A percentile compares a stretch with the other conserved stretches of the same genome.
phyloP scores from a whole-genome alignment of 2,888 invertebrate genomes.

The Mayetiola destructor region DNA sequence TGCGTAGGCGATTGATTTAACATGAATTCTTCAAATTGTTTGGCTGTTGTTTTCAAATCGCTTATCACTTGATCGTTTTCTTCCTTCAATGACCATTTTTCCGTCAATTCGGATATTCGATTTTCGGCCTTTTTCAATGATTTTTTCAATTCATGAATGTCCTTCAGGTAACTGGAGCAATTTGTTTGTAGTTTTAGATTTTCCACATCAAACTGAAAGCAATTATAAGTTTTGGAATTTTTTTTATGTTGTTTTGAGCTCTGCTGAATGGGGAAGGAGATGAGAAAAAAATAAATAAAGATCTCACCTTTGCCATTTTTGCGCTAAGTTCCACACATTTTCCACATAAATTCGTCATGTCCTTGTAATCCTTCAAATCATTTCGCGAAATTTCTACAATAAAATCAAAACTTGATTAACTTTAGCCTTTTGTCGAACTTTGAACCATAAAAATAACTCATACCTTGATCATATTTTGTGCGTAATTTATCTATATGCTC shows the following conservation, averaged over 20 bases:
- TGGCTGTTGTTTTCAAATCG: slow-evolving; percentile 46
- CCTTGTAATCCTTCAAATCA: not conserved
- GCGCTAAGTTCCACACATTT: slow-evolving; percentile 28
- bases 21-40: slow-evolving; percentile 39
- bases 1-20: not conserved
- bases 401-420: slow-evolving; percentile 21
- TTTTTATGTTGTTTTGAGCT: not conserved
- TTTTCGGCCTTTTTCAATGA: slow-evolving; percentile 30
- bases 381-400: not conserved
- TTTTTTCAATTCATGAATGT: slow-evolving; percentile 25
- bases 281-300: too few species aligned
- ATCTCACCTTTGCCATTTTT: slow-evolving; percentile 28
- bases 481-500: slow-evolving; percentile 25
- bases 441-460: not conserved
- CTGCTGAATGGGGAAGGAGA: not conserved
- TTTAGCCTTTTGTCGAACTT: slow-evolving; percentile 13
- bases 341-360: slow-evolving; percentile 22
- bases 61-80: slow-evolving; percentile 45
- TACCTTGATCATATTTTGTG: slow-evolving; percentile 26
- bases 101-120: slow-evolving; percentile 28
- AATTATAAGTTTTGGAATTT: slow-evolving; percentile 15
- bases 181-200: slow-evolving; percentile 27
- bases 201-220: slow-evolving; percentile 30
- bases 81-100: slow-evolving; percentile 33
- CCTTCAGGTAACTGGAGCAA: slow-evolving; percentile 25